Evolutionary conservation across 2,113 vertebrate species (phyloP), one percentile per base, ranked within the genome.

Genomic region (Uria aalge): DNA sequence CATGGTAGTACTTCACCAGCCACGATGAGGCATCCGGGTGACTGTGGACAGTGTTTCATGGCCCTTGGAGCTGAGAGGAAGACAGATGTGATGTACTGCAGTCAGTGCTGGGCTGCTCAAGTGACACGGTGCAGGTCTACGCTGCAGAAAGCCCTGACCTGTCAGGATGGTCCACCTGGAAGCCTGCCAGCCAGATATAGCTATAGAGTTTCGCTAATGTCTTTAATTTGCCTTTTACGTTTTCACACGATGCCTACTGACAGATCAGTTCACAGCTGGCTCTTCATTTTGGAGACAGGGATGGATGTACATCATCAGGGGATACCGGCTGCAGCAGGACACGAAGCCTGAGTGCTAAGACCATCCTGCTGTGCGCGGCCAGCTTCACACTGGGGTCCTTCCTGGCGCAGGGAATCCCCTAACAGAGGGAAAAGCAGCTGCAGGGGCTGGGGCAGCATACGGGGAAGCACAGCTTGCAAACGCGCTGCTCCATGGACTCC

Each of bases 121-220:
- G 34, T 1, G 5, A 64, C 57, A 68, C 26, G 0, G 1, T 13
- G 21, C 36, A 24, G 48, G 32, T 40, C 76, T 38, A 20, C 0
- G 2, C 57, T 29, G 45, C 32, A 38, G 12, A 81, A 88, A 90
- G 41, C 56, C 69, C 60, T 2, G 2, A 32, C 20, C 23, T 32
- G 41, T 9, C 52, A 57, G 24, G 66, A 62, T 8, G 19, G 52
- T 19, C 34, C 52, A 71, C 15, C 41, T 27, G 38, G 45, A 41
- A 94, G 43, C 40, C 73, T 52, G 36, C 12, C 16, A 74, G 50
- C 36, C 52, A 75, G 22, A 63, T 36, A 19, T 40, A 83, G 16
- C 41, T 59, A 22, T 0, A 38, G 40, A 34, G 19, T 43, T 85
- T 52, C 57, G 30, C 20, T 84, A 9, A 74, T 2, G 2, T 6